Conservation (phyloP, 2,888 invertebrate genomes). For the Rotaria socialis region DNA sequence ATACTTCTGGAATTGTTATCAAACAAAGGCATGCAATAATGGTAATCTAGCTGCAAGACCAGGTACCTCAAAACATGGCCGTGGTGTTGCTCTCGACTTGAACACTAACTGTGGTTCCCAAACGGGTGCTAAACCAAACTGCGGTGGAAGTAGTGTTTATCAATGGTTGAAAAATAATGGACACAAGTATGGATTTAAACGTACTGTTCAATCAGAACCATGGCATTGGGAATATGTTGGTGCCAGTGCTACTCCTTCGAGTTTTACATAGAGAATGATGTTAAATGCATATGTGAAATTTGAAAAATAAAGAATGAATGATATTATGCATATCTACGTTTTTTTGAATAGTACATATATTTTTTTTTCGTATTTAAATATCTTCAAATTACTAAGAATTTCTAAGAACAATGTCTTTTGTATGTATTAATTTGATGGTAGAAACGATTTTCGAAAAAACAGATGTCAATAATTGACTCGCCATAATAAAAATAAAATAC, state of each 20-base stretch:
- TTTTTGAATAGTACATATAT: too few species aligned
- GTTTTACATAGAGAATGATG: too few species aligned
- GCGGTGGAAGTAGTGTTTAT: neutral
- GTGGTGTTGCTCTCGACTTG: neutral
- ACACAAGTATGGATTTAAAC: neutral
- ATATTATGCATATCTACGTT: too few species aligned
- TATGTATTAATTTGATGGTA: too few species aligned
- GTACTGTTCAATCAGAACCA: constrained; percentile 5
- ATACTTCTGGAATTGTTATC: neutral
- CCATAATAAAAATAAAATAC: too few species aligned
- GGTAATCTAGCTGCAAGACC: neutral
- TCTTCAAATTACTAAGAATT: too few species aligned
- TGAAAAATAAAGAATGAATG: too few species aligned
- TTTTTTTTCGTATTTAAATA: too few species aligned
- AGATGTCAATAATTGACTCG: too few species aligned
- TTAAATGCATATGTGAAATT: too few species aligned
- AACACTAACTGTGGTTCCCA: neutral
- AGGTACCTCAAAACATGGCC: neutral
- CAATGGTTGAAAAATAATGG: neutral
- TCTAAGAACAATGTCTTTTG: too few species aligned
- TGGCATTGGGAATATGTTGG: constrained; percentile 9
- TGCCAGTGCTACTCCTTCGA: neutral
- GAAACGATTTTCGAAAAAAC: too few species aligned
- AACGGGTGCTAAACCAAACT: neutral
- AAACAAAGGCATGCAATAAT: neutral